These are phyloP conservation scores for Rhyzopertha dominica DNA, from an alignment of 1,140 invertebrate species.

Conservation along the genomic window DNA sequence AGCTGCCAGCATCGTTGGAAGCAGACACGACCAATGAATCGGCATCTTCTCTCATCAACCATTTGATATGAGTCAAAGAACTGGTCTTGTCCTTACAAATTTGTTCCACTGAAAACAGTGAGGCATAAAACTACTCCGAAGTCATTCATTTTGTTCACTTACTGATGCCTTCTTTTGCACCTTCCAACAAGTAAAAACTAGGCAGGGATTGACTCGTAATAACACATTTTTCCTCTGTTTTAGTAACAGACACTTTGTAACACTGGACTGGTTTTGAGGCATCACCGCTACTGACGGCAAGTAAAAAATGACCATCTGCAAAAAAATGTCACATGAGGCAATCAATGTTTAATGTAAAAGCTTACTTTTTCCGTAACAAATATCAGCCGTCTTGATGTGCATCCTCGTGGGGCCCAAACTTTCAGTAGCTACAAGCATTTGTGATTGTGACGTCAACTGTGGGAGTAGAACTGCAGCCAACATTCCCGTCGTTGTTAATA, in stretches of 20 bases:
- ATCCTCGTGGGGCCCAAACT: constrained; percentile 68
- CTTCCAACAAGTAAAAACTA: constrained; percentile 72
- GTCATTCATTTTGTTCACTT: constrained; percentile 28
- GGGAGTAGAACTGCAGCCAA: constrained; percentile 64
- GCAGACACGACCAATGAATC: constrained; percentile 75
- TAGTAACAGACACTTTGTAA: constrained; percentile 61
- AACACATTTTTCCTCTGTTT: constrained; percentile 48
- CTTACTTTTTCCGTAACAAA: constrained; percentile 68
- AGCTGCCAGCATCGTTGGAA: constrained; percentile 56
- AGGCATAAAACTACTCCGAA: no score
- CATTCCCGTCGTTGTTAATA: constrained; percentile 81
- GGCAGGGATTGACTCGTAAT: constrained; percentile 70
- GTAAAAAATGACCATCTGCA: constrained; percentile 71
- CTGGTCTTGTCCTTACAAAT: constrained; percentile 33
- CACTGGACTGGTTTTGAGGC: constrained; percentile 68
- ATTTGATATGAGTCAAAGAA: constrained; percentile 67
- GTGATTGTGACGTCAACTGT: constrained; percentile 34
- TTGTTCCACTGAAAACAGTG: constrained; percentile 31
- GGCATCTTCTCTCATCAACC: constrained; percentile 73
- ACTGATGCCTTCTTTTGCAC: constrained; percentile 48
- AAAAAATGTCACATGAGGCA: constrained; percentile 20
- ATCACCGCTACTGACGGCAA: constrained; percentile 69
- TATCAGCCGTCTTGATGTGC: constrained; percentile 68
- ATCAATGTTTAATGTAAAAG: no score
- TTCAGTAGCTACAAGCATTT: constrained; percentile 53